phyloP scores from a whole-genome alignment of 2,797 vertebrate species.

The Perodicticus potto region DNA sequence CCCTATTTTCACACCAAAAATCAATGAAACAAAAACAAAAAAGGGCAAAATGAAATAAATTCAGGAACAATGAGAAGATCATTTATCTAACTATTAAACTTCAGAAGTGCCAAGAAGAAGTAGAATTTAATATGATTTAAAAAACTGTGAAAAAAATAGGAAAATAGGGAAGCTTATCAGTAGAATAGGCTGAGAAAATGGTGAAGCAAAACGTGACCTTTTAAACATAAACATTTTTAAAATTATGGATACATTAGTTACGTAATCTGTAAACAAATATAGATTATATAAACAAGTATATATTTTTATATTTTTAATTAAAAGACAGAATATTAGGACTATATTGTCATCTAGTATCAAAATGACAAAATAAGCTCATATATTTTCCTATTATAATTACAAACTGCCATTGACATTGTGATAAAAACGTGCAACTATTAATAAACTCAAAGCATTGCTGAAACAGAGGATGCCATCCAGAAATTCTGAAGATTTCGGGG shows the following conservation, averaged over 20 bases:
- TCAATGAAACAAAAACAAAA: neutral
- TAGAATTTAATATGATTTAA: neutral
- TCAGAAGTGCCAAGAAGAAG: neutral
- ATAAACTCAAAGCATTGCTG: neutral
- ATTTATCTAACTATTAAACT: neutral
- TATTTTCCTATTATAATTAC: neutral
- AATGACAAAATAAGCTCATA: neutral
- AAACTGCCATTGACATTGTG: neutral
- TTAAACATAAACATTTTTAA: neutral
- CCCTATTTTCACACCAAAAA: neutral
- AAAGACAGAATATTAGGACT: neutral
- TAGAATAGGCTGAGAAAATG: neutral
- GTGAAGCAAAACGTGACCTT: neutral
- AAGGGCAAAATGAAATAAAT: neutral
- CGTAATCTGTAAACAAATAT: neutral
- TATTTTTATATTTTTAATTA: neutral
- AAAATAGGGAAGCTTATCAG: neutral
- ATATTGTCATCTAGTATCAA: neutral
- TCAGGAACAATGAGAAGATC: neutral
- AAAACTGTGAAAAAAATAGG: neutral
- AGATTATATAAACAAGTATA: neutral
- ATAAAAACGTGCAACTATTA: neutral
- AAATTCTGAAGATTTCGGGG: neutral
- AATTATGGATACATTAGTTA: neutral
- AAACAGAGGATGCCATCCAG: neutral